These are phyloP conservation scores for Amphipoea lucens DNA, from an alignment of 2,888 invertebrate species.

Conservation along the genomic window DNA sequence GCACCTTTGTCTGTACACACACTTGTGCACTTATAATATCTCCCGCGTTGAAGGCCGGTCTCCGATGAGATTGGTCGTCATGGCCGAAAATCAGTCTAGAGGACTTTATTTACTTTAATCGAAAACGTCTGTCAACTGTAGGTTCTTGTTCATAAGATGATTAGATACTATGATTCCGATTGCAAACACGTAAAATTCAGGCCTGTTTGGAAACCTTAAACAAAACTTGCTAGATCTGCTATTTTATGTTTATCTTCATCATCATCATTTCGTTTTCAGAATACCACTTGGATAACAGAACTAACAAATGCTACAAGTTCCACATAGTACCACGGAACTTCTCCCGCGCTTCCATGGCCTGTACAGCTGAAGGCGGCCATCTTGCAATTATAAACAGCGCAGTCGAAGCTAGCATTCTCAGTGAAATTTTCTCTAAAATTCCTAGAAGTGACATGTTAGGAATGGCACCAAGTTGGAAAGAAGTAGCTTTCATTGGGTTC, in stretches of 20 bases:
- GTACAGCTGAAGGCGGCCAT: slow-evolving; percentile 76
- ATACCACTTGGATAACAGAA: slow-evolving; percentile 69
- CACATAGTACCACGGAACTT: slow-evolving; percentile 72
- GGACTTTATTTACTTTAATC: too few species aligned
- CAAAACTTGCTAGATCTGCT: neutral
- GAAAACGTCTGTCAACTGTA: neutral
- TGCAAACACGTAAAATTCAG: neutral
- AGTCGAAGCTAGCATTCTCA: slow-evolving; percentile 66
- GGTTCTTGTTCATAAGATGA: too few species aligned
- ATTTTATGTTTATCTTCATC: neutral
- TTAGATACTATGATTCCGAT: neutral
- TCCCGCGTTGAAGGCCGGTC: too few species aligned
- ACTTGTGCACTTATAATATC: too few species aligned
- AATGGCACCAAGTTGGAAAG: slow-evolving; percentile 50
- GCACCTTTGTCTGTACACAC: too few species aligned
- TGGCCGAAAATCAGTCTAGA: too few species aligned
- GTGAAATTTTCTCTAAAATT: slow-evolving; percentile 65
- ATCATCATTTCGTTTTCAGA: slow-evolving; percentile 61
- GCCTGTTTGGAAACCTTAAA: neutral
- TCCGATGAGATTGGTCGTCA: too few species aligned
- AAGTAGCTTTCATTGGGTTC: slow-evolving; percentile 69
- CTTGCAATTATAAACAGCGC: slow-evolving; percentile 77
- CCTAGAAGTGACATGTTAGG: slow-evolving; percentile 62
- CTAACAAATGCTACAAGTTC: slow-evolving; percentile 79
- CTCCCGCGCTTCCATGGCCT: slow-evolving; percentile 75